Evolutionary conservation across 2,888 invertebrate genomes (phyloP).

Genomic region (Pharmacophagus antenor): DNA sequence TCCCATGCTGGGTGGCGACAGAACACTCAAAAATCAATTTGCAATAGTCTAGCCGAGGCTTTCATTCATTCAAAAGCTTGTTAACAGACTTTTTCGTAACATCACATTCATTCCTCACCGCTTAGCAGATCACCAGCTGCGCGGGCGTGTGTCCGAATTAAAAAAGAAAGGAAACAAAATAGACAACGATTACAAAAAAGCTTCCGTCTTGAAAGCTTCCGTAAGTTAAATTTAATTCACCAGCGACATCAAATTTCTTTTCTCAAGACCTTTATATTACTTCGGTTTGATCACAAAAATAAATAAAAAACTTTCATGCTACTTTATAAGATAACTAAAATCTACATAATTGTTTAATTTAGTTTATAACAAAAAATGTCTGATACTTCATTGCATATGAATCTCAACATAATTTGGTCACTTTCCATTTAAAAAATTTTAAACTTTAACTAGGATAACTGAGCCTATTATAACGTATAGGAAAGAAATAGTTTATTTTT

Average conservation of each 20-base stretch:
- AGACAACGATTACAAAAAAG: slow-evolving; percentile 44
- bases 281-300: neutral
- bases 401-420: too few species aligned
- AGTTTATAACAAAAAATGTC: too few species aligned
- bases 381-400: too few species aligned
- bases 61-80: slow-evolving; percentile 51
- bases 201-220: slow-evolving; percentile 44
- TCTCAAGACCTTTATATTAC: neutral
- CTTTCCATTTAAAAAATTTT: too few species aligned
- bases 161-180: slow-evolving; percentile 49
- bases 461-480: too few species aligned
- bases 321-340: too few species aligned
- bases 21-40: slow-evolving; percentile 73
- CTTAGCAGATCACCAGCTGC: slow-evolving; percentile 55
- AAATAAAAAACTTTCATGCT: too few species aligned
- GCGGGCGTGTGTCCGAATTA: slow-evolving; percentile 60
- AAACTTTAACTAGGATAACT: too few species aligned
- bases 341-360: too few species aligned
- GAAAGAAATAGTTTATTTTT: too few species aligned
- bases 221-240: slow-evolving; percentile 36
- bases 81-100: slow-evolving; percentile 46
- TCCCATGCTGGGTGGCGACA: slow-evolving; percentile 80
- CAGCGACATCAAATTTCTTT: slow-evolving; percentile 29
- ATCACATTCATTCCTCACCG: slow-evolving; percentile 42
- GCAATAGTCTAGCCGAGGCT: slow-evolving; percentile 73